Evolutionary conservation across 2,113 vertebrate genomes (phyloP).

Genomic region (Sceloporus undulatus): DNA sequence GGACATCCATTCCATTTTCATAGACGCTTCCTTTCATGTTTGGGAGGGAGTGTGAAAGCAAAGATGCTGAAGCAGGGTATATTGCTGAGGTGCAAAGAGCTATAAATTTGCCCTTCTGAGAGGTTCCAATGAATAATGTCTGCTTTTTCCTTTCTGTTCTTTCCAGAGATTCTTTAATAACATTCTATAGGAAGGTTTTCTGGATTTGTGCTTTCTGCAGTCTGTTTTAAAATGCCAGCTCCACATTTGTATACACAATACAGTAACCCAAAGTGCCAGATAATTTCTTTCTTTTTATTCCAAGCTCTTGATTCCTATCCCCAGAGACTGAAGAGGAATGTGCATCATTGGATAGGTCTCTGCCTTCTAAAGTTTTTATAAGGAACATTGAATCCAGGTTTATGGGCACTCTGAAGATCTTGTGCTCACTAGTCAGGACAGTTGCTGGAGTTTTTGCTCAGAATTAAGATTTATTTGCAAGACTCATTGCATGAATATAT

Average conservation of each 20-base stretch:
- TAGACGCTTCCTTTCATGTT: constrained; percentile 72
- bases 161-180: constrained; percentile 61
- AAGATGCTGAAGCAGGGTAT: constrained; percentile 67
- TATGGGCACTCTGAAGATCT: constrained; percentile 46
- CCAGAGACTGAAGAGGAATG: constrained; percentile 54
- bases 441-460: background rate
- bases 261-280: background rate
- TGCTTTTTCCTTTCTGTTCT: constrained; percentile 60
- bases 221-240: constrained; percentile 64
- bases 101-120: constrained; percentile 67
- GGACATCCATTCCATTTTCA: constrained; percentile 73
- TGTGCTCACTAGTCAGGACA: background rate
- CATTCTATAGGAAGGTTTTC: constrained; percentile 38
- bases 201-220: constrained; percentile 40
- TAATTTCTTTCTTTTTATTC: constrained; percentile 48
- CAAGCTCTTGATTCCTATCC: constrained; percentile 43
- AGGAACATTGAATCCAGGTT: constrained; percentile 50
- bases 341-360: constrained; percentile 56
- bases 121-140: constrained; percentile 58
- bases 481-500: background rate
- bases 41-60: constrained; percentile 66
- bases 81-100: constrained; percentile 58
- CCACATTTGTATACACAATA: constrained; percentile 38
- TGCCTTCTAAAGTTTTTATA: constrained; percentile 62
- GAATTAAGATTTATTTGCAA: constrained; percentile 9